Evolutionary conservation across 2,888 invertebrate species (phyloP).

Genomic region (Cloeon dipterum): DNA sequence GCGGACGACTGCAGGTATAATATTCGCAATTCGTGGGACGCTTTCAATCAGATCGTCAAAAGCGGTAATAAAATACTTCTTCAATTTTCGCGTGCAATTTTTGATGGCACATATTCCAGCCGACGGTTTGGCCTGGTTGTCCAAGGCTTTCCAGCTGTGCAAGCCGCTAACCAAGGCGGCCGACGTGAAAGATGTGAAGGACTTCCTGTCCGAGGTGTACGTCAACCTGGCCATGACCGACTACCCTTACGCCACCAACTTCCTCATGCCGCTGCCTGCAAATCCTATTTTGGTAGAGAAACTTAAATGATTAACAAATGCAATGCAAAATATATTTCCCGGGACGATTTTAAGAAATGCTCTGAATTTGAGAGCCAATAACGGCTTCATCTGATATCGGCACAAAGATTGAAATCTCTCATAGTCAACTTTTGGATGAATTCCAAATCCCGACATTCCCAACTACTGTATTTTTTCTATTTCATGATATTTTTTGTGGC

Average conservation of each 20-base stretch:
- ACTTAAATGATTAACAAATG: too few relatives aligned
- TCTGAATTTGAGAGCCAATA: too few relatives aligned
- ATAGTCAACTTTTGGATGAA: too few relatives aligned
- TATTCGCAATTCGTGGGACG: slow-evolving; percentile 55
- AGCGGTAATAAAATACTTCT: slow-evolving; percentile 22
- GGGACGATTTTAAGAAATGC: too few relatives aligned
- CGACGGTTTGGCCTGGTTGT: slow-evolving; percentile 44
- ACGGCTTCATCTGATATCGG: too few relatives aligned
- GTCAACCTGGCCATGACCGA: slow-evolving; percentile 79
- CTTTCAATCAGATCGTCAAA: slow-evolving; percentile 27
- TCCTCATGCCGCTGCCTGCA: slow-evolving; percentile 61
- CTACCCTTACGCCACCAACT: slow-evolving; percentile 75
- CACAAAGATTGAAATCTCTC: too few relatives aligned
- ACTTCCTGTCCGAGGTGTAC: slow-evolving; percentile 50
- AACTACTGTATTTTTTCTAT: too few relatives aligned
- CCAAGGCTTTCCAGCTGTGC: slow-evolving; percentile 54
- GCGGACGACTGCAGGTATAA: slow-evolving; percentile 38
- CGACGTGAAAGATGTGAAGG: slow-evolving; percentile 32
- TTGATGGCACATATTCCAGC: slow-evolving; percentile 23
- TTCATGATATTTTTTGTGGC: too few relatives aligned
- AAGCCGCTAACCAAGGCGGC: slow-evolving; percentile 31
- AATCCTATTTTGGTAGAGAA: slow-evolving; percentile 44
- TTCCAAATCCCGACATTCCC: too few relatives aligned
- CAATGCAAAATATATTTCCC: too few relatives aligned
- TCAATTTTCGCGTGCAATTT: background rate